These are phyloP conservation scores for Formicarius rufipectus DNA, from an alignment of 2,113 vertebrate species.

Conservation along the genomic window DNA sequence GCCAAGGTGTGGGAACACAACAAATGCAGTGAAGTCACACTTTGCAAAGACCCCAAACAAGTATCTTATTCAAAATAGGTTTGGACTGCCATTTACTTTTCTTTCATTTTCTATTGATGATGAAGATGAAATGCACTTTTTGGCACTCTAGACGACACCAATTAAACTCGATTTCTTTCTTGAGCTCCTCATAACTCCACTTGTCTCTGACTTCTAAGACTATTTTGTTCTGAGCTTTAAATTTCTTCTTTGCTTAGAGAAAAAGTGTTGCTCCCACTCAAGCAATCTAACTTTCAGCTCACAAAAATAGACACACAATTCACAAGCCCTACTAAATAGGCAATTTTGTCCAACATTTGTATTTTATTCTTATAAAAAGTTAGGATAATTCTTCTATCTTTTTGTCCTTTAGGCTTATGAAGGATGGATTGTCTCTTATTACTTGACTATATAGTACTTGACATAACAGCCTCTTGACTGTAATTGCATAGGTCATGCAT, in stretches of 20 bases:
- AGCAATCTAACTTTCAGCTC: background rate
- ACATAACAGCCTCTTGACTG: conserved; percentile 13
- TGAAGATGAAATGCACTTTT: conserved; percentile 46
- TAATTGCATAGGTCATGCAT: background rate
- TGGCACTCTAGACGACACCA: background rate
- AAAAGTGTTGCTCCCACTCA: background rate
- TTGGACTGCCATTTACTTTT: background rate
- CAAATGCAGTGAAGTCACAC: background rate
- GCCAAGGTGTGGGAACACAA: background rate
- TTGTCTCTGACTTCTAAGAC: conserved; percentile 27
- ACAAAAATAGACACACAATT: background rate
- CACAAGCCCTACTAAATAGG: background rate
- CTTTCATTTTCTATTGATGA: conserved; percentile 19
- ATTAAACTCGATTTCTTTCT: conserved; percentile 51
- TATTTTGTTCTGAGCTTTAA: background rate
- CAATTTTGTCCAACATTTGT: background rate
- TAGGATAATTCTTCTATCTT: background rate
- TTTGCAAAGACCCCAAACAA: background rate
- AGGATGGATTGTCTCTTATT: background rate
- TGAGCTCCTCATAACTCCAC: background rate
- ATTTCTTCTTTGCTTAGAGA: conserved; percentile 6
- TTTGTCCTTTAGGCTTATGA: background rate
- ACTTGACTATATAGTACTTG: background rate
- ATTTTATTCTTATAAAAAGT: background rate
- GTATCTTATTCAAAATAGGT: background rate